These are phyloP conservation scores for Eupithecia centaureata DNA, from an alignment of 2,888 invertebrate genomes.

Conservation along the genomic window DNA sequence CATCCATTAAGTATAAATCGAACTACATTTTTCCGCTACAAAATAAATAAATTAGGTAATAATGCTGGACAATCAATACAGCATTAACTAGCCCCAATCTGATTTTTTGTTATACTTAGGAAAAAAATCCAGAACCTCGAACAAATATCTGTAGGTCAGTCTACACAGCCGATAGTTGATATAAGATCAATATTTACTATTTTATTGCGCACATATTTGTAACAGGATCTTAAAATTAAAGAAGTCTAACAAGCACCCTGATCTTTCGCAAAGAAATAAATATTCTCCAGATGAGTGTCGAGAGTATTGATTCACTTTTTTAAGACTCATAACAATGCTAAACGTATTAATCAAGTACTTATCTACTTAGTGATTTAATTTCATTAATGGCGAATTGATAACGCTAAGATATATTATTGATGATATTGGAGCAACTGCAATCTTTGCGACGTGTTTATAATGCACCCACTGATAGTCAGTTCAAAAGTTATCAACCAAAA, in stretches of 20 bases:
- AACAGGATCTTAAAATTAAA: too few relatives aligned
- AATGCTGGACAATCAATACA: too few relatives aligned
- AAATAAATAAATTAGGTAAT: too few relatives aligned
- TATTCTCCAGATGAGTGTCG: background rate
- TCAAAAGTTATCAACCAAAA: slow-evolving; percentile 61
- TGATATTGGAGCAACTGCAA: slow-evolving; percentile 23
- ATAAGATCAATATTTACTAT: too few relatives aligned
- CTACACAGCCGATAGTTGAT: too few relatives aligned
- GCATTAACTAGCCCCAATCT: too few relatives aligned
- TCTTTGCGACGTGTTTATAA: slow-evolving; percentile 46
- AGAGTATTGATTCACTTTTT: too few relatives aligned
- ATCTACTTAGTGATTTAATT: slow-evolving; percentile 5
- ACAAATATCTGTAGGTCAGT: too few relatives aligned
- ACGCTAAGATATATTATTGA: slow-evolving; percentile 11
- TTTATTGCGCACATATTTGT: too few relatives aligned
- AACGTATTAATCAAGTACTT: background rate
- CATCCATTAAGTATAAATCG: background rate
- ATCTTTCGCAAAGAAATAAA: background rate
- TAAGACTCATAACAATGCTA: background rate
- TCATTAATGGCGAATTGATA: slow-evolving; percentile 21
- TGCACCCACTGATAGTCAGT: slow-evolving; percentile 57
- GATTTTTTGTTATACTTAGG: too few relatives aligned
- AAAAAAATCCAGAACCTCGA: too few relatives aligned
- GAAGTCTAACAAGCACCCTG: too few relatives aligned
- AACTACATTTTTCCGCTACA: background rate